Conservation (phyloP, 1,140 invertebrate species). For the Yoshiicerus persimilis region DNA sequence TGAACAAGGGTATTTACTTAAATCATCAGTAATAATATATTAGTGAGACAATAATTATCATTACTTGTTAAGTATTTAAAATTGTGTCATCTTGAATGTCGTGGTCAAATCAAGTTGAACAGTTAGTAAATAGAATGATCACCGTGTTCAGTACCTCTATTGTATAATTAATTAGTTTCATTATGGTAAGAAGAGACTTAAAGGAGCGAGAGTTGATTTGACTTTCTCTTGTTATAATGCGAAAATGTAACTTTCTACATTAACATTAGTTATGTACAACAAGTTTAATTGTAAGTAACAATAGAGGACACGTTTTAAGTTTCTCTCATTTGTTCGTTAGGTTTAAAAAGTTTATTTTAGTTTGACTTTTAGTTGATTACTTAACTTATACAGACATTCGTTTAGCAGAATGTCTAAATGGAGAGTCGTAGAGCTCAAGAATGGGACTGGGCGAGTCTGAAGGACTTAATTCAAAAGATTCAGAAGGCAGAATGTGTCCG, state of each 20-base stretch:
- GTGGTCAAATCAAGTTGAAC: not conserved
- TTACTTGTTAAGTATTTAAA: not conserved
- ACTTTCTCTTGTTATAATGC: not conserved
- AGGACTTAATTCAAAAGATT: slow-evolving; percentile 46
- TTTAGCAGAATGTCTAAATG: slow-evolving; percentile 42
- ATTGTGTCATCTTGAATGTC: not conserved
- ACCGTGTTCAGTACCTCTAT: not conserved
- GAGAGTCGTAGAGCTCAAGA: slow-evolving; percentile 47
- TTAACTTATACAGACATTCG: slow-evolving; percentile 47
- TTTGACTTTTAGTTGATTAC: not conserved
- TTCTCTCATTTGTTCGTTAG: not conserved
- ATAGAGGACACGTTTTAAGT: not conserved
- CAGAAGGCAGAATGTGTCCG: slow-evolving; percentile 49
- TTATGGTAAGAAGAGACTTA: not conserved
- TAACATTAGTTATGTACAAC: too few relatives aligned
- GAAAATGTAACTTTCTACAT: not conserved
- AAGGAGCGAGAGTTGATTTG: not conserved
- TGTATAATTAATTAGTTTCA: not conserved
- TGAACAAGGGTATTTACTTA: not conserved
- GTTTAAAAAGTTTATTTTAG: not conserved
- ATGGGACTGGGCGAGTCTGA: slow-evolving; percentile 42
- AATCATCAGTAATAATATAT: not conserved
- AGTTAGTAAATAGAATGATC: not conserved
- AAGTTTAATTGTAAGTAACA: not conserved
- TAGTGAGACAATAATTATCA: too few relatives aligned